Evolutionary conservation across 1,140 invertebrate genomes (phyloP).

Genomic region (Amyelois transitella): DNA sequence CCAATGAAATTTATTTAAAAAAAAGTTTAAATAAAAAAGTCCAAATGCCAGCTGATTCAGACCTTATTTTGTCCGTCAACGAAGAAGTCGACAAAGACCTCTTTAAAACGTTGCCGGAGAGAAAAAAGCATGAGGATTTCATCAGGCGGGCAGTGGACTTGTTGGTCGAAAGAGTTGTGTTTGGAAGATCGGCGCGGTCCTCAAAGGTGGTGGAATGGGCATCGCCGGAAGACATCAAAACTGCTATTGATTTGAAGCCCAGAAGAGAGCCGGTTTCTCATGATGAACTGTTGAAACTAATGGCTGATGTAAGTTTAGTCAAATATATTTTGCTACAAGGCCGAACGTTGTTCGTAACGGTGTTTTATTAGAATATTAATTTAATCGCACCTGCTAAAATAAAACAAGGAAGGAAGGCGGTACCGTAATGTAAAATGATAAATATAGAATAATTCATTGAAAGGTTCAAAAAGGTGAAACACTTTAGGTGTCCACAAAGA

Average conservation of each 20-base stretch:
- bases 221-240: conserved; percentile 79
- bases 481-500: too few species aligned
- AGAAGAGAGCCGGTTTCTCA: conserved; percentile 77
- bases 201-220: conserved; percentile 85
- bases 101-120: conserved; percentile 74
- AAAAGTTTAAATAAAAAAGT: conserved; percentile 15
- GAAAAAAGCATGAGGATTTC: conserved; percentile 81
- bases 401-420: too few species aligned
- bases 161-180: conserved; percentile 83
- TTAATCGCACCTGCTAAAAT: too few species aligned
- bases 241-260: conserved; percentile 80
- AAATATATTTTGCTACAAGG: neutral
- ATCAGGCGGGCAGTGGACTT: conserved; percentile 81
- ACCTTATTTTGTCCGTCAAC: conserved; percentile 44
- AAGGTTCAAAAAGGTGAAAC: too few species aligned
- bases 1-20: conserved; percentile 10
- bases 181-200: conserved; percentile 80
- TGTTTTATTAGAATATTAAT: too few species aligned
- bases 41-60: conserved; percentile 66
- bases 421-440: too few species aligned
- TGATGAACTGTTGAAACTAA: conserved; percentile 78
- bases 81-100: conserved; percentile 32
- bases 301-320: conserved; percentile 78
- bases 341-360: too few species aligned
- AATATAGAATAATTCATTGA: too few species aligned